These are phyloP conservation scores for Taxidea taxus DNA, from an alignment of 2,113 vertebrate genomes.

Conservation along the genomic window DNA sequence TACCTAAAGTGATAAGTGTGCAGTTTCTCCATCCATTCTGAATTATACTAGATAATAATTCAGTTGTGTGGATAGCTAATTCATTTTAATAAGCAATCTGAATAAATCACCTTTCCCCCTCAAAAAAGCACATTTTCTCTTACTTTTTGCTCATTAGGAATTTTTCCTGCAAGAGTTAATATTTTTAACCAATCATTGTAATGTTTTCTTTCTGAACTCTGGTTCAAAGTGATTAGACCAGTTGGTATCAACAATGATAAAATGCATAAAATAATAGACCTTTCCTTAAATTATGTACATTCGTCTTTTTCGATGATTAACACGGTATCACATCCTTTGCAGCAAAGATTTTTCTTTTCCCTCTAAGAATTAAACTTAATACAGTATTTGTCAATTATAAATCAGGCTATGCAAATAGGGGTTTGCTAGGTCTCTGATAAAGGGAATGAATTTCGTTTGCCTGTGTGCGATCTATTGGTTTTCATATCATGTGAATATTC, in stretches of 20 bases:
- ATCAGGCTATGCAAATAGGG: not conserved
- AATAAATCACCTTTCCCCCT: not conserved
- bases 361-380: not conserved
- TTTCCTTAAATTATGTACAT: not conserved
- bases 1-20: not conserved
- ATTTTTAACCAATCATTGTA: slow-evolving; percentile 10
- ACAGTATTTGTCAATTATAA: not conserved
- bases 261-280: not conserved
- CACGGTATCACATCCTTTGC: not conserved
- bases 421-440: not conserved
- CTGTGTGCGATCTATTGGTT: not conserved
- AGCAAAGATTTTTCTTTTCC: not conserved
- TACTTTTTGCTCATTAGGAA: not conserved
- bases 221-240: not conserved
- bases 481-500: not conserved
- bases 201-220: not conserved
- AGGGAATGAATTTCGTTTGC: not conserved
- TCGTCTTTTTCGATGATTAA: not conserved
- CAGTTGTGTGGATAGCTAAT: not conserved
- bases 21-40: not conserved
- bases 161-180: slow-evolving; percentile 19
- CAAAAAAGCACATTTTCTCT: not conserved
- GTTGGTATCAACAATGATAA: not conserved
- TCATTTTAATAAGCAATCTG: not conserved
- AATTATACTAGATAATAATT: not conserved